phyloP scores from a whole-genome alignment of 1,140 invertebrate species.

The Zaprionus tsacasi region DNA sequence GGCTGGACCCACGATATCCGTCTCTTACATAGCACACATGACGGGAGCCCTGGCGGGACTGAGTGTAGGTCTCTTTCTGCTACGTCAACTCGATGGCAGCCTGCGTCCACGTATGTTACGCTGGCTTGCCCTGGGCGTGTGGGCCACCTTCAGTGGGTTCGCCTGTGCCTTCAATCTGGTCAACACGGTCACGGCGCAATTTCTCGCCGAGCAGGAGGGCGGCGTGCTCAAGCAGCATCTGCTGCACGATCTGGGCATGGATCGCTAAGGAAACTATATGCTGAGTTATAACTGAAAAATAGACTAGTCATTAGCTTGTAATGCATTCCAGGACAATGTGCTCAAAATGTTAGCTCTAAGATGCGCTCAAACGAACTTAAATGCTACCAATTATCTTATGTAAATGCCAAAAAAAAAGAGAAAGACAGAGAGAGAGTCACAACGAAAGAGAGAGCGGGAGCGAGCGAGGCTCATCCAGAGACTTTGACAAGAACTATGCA shows the following conservation, averaged over 20 bases:
- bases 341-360: constrained; percentile 54
- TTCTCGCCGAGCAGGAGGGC: constrained; percentile 75
- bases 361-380: constrained; percentile 62
- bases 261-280: constrained; percentile 33
- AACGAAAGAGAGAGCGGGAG: constrained; percentile 10
- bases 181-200: constrained; percentile 86
- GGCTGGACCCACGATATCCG: constrained; percentile 91
- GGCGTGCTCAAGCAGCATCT: constrained; percentile 77
- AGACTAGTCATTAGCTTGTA: constrained; percentile 65
- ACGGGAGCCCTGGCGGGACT: constrained; percentile 95
- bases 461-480: constrained; percentile 70
- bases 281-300: constrained; percentile 59
- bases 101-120: constrained; percentile 95
- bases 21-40: constrained; percentile 97
- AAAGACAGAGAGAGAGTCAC: background rate
- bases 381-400: constrained; percentile 66
- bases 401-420: constrained; percentile 71
- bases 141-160: constrained; percentile 95
- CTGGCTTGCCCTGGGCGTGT: constrained; percentile 97
- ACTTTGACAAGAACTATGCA: constrained; percentile 34
- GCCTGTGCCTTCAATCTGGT: constrained; percentile 96
- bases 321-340: constrained; percentile 67
- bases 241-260: constrained; percentile 79
- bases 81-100: constrained; percentile 97
- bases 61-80: constrained; percentile 94